phyloP scores from a whole-genome alignment of 1,140 invertebrate genomes.

The Steinernema feltiae region DNA sequence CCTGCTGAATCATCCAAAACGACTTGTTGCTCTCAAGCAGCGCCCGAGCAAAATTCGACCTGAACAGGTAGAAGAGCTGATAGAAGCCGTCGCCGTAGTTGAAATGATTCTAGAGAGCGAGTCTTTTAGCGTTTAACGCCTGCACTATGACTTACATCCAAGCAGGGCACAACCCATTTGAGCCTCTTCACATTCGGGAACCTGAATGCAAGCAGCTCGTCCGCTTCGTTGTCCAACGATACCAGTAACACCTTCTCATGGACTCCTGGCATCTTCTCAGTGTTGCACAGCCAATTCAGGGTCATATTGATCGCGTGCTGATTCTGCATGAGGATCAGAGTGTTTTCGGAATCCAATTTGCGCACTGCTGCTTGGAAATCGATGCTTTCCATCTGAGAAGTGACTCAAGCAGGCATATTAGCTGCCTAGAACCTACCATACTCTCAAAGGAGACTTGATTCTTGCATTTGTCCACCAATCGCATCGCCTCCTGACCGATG shows the following conservation, averaged over 20 bases:
- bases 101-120: conserved; percentile 36
- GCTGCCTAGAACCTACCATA: conserved; percentile 7
- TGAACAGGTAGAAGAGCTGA: conserved; percentile 37
- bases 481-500: conserved; percentile 25
- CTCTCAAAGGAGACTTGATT: conserved; percentile 27
- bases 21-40: conserved; percentile 18
- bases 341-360: conserved; percentile 10
- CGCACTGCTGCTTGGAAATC: conserved; percentile 14
- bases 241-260: conserved; percentile 32
- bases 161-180: conserved; percentile 26
- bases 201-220: not conserved
- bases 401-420: not conserved
- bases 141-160: conserved; percentile 21
- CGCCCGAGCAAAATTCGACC: conserved; percentile 33
- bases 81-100: conserved; percentile 41
- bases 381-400: conserved; percentile 18
- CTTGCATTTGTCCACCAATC: conserved; percentile 21
- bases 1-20: conserved; percentile 42
- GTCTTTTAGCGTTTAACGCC: not conserved
- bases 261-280: conserved; percentile 24
- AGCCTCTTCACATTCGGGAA: conserved; percentile 27
- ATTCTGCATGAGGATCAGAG: conserved; percentile 28
- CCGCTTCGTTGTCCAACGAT: conserved; percentile 26
- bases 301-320: conserved; percentile 37
- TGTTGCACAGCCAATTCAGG: conserved; percentile 37